Evolutionary conservation across 2,113 vertebrate genomes (phyloP).

Genomic region (Pitta sordida): DNA sequence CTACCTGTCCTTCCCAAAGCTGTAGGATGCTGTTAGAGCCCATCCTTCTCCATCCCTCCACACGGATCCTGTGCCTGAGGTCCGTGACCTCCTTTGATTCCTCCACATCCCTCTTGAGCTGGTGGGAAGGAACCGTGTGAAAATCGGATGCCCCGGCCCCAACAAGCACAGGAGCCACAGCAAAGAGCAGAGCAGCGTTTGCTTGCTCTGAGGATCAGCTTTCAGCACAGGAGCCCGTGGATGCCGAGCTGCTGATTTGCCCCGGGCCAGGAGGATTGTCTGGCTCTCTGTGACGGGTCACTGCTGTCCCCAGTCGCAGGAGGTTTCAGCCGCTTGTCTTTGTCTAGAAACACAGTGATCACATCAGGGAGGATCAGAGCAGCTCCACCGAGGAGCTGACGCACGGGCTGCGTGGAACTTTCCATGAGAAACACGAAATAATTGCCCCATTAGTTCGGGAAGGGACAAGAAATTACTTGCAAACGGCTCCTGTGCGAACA

Average conservation of each 20-base stretch:
- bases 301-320: neutral
- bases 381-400: neutral
- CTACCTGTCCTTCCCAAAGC: neutral
- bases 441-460: conserved; percentile 53
- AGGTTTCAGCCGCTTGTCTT: neutral
- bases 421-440: conserved; percentile 26
- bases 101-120: neutral
- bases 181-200: neutral
- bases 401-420: neutral
- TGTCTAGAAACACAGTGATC: neutral
- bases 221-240: rapidly evolving
- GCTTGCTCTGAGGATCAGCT: neutral
- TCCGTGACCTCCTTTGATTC: neutral
- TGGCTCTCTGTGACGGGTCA: neutral
- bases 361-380: neutral
- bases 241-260: neutral
- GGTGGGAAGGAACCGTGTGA: neutral
- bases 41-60: neutral
- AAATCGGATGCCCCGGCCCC: neutral
- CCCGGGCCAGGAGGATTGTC: neutral
- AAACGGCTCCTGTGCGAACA: conserved; percentile 10
- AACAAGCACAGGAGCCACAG: neutral
- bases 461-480: conserved; percentile 17
- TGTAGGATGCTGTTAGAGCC: neutral
- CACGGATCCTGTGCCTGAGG: rapidly evolving